Base-by-base conservation (phyloP, 2,113 vertebrate species). In the Gallinago paraguaiae region DNA sequence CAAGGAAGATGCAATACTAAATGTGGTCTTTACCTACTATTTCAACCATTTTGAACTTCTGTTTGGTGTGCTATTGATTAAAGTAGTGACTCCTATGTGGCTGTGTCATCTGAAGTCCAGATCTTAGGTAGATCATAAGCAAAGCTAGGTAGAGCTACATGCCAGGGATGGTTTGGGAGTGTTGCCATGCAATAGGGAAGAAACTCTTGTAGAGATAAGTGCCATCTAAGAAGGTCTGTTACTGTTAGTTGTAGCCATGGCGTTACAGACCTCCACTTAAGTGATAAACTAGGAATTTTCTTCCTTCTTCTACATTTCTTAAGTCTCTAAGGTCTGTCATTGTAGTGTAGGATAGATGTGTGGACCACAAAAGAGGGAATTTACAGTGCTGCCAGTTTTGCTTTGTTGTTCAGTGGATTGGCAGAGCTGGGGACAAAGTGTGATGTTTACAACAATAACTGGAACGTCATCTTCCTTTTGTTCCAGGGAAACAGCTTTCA, bases 401-500 rank as follows among this genome's bases (percentile, higher is more conserved):
- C 11, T 60, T 7, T 61, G 41, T 61, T 48, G 16, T 71, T 82
- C 54, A 59, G 0, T 20, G 63, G 30, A 43, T 5, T 37, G 33
- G 11, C 13, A 18, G 43, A n/a, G 17, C 0, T 1, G 31, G 27
- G 39, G 18, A 54, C 28, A 65, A 45, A 70, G 41, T n/a, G 50
- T 17, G 39, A 27, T 25, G 22, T 60, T 91, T 35, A 18, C 28
- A n/a, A n/a, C 45, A 39, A 20, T 46, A 41, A 41, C 57, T 28
- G 31, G 8, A 60, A 7, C 3, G 9, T 17, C 31, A 39, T 70
- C 19, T 35, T 50, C 20, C 6, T 20, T 11, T 87, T 72, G 7
- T 51, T 61, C 27, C 86, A 98, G 98, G 98, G 98, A 23, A 95
- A 97, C 89, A 96, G 19, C 4, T 80, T 96, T 75, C 95, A 96